These are phyloP conservation scores for Nematolebias whitei DNA, from an alignment of 2,113 vertebrate genomes.

Conservation along the genomic window DNA sequence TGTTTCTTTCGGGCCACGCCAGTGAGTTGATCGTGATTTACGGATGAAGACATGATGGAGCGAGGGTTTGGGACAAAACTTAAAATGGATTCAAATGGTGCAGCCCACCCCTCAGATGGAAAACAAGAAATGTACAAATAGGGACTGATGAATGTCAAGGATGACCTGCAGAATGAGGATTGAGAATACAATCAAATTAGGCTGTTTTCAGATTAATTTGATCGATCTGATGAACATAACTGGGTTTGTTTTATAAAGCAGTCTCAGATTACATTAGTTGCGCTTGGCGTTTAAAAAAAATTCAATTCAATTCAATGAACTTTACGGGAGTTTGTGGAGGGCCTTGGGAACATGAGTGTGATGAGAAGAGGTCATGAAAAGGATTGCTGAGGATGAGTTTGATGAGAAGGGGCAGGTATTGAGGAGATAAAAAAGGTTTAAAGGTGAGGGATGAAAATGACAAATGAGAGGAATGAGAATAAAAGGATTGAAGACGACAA, in stretches of 20 bases:
- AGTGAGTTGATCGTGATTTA: not conserved
- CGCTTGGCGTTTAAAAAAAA: not conserved
- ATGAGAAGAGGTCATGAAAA: not conserved
- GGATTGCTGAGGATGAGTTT: not conserved
- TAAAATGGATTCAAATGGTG: too few relatives aligned
- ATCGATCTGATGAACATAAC: not conserved
- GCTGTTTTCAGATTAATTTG: not conserved
- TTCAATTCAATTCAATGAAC: not conserved
- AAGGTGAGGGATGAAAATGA: not conserved
- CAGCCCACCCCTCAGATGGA: too few relatives aligned
- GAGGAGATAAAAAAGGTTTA: not conserved
- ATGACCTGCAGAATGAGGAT: not conserved
- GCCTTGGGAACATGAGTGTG: not conserved
- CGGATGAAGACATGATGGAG: not conserved
- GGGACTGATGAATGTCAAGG: not conserved
- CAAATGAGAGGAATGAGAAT: not conserved
- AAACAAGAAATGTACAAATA: too few relatives aligned
- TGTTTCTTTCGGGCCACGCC: constrained; percentile 8
- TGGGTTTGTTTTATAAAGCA: not conserved
- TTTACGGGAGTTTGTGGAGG: too few relatives aligned
- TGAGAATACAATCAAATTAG: not conserved
- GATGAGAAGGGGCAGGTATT: not conserved
- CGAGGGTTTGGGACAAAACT: too few relatives aligned
- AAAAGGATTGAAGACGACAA: not conserved
- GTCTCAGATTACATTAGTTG: not conserved